These are phyloP conservation scores for Micrasema longulum DNA, from an alignment of 1,140 invertebrate genomes.

Conservation along the genomic window DNA sequence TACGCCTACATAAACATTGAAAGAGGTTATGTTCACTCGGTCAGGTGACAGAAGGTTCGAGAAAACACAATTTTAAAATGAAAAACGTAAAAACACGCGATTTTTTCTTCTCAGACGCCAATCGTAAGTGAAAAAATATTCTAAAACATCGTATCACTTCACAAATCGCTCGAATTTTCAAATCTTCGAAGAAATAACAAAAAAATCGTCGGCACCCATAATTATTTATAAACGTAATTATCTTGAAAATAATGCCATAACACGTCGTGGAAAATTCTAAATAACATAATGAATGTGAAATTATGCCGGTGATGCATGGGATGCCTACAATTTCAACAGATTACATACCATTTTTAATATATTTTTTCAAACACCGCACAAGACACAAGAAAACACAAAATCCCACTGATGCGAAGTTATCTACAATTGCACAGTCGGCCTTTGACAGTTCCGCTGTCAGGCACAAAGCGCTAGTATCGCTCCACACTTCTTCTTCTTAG, in stretches of 20 bases:
- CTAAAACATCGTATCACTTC: not conserved
- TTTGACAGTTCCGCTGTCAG: not conserved
- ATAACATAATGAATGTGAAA: not conserved
- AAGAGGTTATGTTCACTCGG: conserved; percentile 37
- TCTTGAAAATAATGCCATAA: not conserved
- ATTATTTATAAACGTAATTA: not conserved
- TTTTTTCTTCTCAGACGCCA: not conserved
- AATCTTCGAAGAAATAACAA: conserved; percentile 13
- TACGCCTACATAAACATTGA: conserved; percentile 36
- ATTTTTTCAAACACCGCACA: conserved; percentile 9
- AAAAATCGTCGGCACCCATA: not conserved
- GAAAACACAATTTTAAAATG: conserved; percentile 10
- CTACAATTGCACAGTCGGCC: not conserved
- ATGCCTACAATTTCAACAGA: conserved; percentile 5
- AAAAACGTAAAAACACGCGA: not conserved
- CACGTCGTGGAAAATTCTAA: not conserved
- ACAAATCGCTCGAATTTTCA: not conserved
- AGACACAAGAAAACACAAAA: conserved; percentile 9
- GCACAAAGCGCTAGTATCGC: too few species aligned
- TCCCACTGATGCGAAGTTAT: conserved; percentile 14
- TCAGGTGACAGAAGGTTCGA: conserved; percentile 49
- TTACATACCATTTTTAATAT: conserved; percentile 35
- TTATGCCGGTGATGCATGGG: not conserved
- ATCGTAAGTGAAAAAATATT: not conserved
- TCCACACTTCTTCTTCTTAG: too few species aligned